Evolutionary conservation across 2,113 vertebrate genomes (phyloP).

Genomic region (Zosterops borbonicus): DNA sequence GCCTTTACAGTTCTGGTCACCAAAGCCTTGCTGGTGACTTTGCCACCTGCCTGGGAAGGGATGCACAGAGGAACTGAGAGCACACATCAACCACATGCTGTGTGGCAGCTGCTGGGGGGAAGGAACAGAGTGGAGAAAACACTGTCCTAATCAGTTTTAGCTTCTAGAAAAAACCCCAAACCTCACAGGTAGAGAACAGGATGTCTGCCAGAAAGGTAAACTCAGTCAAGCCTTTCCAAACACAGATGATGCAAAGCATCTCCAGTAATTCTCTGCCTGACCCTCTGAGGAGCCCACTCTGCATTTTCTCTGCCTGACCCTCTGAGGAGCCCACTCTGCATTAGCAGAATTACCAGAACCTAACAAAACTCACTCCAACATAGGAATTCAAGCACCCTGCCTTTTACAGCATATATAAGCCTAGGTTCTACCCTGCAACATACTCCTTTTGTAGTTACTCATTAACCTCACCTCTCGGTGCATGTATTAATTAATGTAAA

Average conservation of each 20-base stretch:
- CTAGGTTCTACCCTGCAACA: background rate
- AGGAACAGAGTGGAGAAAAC: background rate
- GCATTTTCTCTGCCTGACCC: background rate
- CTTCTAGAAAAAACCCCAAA: background rate
- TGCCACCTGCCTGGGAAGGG: background rate
- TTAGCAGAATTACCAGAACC: background rate
- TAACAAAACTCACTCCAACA: background rate
- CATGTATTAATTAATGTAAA: background rate
- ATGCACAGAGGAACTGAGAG: background rate
- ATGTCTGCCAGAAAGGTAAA: background rate
- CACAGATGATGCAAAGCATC: background rate
- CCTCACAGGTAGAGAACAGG: background rate
- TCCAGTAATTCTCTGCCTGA: background rate
- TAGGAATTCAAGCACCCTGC: background rate
- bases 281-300: background rate
- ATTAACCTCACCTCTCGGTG: background rate
- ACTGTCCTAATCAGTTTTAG: background rate
- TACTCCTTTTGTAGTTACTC: background rate
- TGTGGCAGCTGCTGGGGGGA: background rate
- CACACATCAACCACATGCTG: rapidly evolving
- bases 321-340: background rate
- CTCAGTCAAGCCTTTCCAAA: background rate
- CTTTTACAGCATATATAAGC: background rate
- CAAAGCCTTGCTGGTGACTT: background rate
- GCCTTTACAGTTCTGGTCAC: background rate